Base-by-base conservation (phyloP, 2,113 vertebrate species). In the Trinectes maculatus region DNA sequence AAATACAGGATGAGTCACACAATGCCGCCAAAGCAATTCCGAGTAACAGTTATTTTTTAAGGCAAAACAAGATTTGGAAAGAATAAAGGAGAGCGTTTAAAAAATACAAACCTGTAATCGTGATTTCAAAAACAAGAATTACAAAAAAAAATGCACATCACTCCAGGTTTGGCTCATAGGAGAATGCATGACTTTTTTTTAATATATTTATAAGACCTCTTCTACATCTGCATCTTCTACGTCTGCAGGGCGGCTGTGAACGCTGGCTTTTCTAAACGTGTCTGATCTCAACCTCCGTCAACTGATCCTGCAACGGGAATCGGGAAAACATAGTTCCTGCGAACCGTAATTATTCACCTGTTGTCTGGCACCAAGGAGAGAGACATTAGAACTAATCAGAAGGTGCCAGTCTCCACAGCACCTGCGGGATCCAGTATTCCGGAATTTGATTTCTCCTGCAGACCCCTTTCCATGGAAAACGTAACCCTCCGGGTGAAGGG, bases 321-420 rank as follows among this genome's bases (percentile, higher is more conserved):
- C 46, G 46, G 36, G 47, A 49, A 42, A 61, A 26, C 31, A 48
- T 8, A 68, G 49, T 69, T 43, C 39, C 71, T 21, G 26, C 48
- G 49, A 67, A 71, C 74, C 80, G 67, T 68, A 82, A 78, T 79
- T 83, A 81, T 82, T 68, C 77, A 75, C 84, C 40, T 66, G 22
- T 71, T 58, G 79, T 80, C 80, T 79, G 53, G 52, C 70, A 25
- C 70, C 52, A 19, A 77, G 68, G 73, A 72, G 44, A 36, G 34
- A 78, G 22, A 75, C 49, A 74, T 59, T 59, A 48, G 43, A 77
- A 62, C 77, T 76, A 79, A 85, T 85, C 74, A 83, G 70, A 51
- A 68, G 74, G 85, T 79, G 85, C 77, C 77, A 83, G 53, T 62
- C 56, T 60, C 43, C 18, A 13, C 21, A 29, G 72, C 36, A 77